Evolutionary conservation across 1,140 invertebrate genomes (phyloP), one percentile per base, ranked within the genome.

Genomic region (Lepidostoma basale): DNA sequence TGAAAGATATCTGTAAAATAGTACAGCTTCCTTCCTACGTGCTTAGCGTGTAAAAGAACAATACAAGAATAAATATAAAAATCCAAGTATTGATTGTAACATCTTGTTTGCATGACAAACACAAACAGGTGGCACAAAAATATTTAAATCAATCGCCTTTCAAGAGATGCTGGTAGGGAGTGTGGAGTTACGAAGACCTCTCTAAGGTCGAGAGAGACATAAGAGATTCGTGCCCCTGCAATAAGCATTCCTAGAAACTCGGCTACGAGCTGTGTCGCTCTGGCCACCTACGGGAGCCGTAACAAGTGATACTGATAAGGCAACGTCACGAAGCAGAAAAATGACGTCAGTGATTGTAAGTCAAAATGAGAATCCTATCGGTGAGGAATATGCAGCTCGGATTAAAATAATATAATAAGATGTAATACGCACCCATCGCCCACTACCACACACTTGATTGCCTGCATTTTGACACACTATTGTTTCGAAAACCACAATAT

Each of bases 361-460:
- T 9, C 14, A n/a, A 42, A 40, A 40, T 26, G 36, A 8, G 49
- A 36, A 49, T 23, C 40, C 56, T 52, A 58, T 44, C 58, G 36
- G 36, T 8, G 33, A 20, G 22, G 20, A 26, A 18, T 1, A 28
- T 8, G 30, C n/a, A 8, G 10, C n/a, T 40, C 25, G 12, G 3
- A 65, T 36, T 26, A 14, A n/a, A 30, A 45, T 39, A 45, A 40
- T 36, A 49, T 23, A 59, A 23, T 14, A 6, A 59, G 60, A 52
- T 33, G 39, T 52, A 64, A 64, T 64, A 64, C 64, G 14, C 84
- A 94, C 91, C 94, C 94, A 81, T 96, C 95, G 68, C 94, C 94
- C 72, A 97, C 94, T 71, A 97, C 94, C 74, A 96, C 95, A 87
- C 95, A 96, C 84, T 97, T 96, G 77, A 96, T 96, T 60, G 94